These are phyloP conservation scores for Antheraea pernyi DNA, from an alignment of 1,140 invertebrate genomes.

Conservation along the genomic window DNA sequence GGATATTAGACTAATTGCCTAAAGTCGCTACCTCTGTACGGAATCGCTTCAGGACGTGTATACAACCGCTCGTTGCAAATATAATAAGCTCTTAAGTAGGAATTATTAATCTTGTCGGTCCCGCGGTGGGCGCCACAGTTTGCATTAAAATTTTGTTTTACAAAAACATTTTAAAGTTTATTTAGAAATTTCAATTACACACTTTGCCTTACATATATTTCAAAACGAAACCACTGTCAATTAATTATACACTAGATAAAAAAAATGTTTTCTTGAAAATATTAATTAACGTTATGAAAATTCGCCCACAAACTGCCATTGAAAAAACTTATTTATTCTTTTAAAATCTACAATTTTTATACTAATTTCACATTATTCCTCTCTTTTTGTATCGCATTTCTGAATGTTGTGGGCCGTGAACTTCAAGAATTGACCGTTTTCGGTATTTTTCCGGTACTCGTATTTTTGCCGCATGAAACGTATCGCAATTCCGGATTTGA, in stretches of 20 bases:
- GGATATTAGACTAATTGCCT: slow-evolving; percentile 8
- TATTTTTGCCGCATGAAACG: too few relatives aligned
- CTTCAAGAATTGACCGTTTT: background rate
- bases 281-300: too few relatives aligned
- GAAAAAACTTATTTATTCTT: too few relatives aligned
- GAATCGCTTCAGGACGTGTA: slow-evolving; percentile 19
- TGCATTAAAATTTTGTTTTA: slow-evolving; percentile 33
- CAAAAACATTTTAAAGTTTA: slow-evolving; percentile 22
- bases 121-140: slow-evolving; percentile 48
- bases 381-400: too few relatives aligned
- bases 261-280: too few relatives aligned
- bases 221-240: background rate
- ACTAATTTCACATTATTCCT: too few relatives aligned
- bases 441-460: too few relatives aligned
- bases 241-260: too few relatives aligned
- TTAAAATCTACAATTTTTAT: too few relatives aligned
- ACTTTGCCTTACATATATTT: background rate
- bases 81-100: slow-evolving; percentile 38
- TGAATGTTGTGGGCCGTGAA: background rate
- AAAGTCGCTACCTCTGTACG: slow-evolving; percentile 14
- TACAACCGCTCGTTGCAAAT: slow-evolving; percentile 23
- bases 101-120: slow-evolving; percentile 42
- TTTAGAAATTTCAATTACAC: slow-evolving; percentile 15
- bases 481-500: too few relatives aligned
- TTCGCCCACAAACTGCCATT: too few relatives aligned